phyloP scores from a whole-genome alignment of 2,113 vertebrate genomes.

The Leptosomus discolor region DNA sequence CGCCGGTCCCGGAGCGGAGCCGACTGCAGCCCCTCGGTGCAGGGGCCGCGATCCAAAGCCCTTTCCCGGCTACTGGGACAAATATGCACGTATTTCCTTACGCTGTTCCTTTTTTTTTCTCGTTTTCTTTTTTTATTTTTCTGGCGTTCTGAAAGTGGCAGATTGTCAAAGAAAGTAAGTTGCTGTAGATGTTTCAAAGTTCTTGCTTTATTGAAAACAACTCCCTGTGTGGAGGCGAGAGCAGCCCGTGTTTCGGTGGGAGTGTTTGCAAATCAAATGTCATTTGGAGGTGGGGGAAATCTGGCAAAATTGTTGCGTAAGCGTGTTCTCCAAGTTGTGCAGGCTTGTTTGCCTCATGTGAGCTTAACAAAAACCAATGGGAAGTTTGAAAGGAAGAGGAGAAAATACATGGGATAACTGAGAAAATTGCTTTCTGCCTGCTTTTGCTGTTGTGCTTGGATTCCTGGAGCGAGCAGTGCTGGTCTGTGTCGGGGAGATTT shows the following conservation, averaged over 20 bases:
- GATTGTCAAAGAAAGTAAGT: not conserved
- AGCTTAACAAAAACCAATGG: not conserved
- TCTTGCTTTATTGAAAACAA: not conserved
- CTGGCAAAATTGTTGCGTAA: not conserved
- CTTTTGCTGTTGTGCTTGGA: not conserved
- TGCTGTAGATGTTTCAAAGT: not conserved
- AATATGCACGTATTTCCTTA: not conserved
- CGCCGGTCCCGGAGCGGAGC: not conserved
- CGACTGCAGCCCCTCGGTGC: not conserved
- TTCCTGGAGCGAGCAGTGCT: not conserved
- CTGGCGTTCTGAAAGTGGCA: not conserved
- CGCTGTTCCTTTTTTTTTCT: not conserved
- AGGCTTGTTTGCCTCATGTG: not conserved
- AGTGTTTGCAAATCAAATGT: not conserved
- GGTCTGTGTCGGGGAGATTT: rapidly evolving
- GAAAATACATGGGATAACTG: not conserved
- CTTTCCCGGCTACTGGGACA: not conserved
- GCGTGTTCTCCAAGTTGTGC: not conserved
- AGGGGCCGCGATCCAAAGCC: not conserved
- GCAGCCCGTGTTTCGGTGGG: not conserved
- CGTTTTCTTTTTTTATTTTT: not conserved
- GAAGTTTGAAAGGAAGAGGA: not conserved
- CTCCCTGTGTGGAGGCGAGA: not conserved
- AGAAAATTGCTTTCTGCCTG: not conserved
- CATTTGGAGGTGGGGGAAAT: not conserved